Percentiles rank a stretch among this genome's conserved stretches.
Conservation (phyloP, 2,797 vertebrate genomes). For the Danionella dracula region DNA sequence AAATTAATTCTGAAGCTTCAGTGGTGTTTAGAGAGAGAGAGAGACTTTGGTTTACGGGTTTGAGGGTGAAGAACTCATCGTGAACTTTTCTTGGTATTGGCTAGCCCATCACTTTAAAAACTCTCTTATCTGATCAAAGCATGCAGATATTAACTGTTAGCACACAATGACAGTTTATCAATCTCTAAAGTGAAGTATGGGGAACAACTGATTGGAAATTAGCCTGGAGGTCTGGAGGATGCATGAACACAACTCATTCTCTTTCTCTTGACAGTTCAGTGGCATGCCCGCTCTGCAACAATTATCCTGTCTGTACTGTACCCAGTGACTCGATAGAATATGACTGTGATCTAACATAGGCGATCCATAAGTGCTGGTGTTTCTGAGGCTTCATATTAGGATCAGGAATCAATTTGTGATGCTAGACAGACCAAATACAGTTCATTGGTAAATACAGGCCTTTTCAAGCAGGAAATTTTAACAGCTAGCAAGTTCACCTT, state of each 20-base stretch:
- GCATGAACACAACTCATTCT: constrained; percentile 51
- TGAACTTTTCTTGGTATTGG: too few species aligned
- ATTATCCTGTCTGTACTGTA: constrained; percentile 51
- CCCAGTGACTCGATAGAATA: constrained; percentile 52
- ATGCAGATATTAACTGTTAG: constrained; percentile 31
- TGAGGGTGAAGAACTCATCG: too few species aligned
- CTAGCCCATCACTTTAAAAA: too few species aligned
- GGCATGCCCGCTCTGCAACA: constrained; percentile 52
- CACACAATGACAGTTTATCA: constrained; percentile 58
- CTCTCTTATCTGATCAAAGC: too few species aligned
- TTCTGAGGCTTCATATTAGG: constrained; percentile 3
- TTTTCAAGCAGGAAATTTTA: too few species aligned
- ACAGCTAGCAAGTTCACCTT: too few species aligned
- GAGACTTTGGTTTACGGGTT: too few species aligned
- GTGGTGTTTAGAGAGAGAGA: too few species aligned
- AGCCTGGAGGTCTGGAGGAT: constrained; percentile 57
- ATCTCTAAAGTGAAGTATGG: constrained; percentile 56
- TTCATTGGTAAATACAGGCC: background rate
- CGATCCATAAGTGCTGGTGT: constrained; percentile 18
- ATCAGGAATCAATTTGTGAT: constrained; percentile 10
- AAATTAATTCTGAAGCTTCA: too few species aligned
- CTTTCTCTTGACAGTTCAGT: constrained; percentile 57
- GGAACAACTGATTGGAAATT: constrained; percentile 58
- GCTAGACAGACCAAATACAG: background rate
- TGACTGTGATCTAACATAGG: constrained; percentile 30